Base-by-base conservation (phyloP, 2,113 vertebrate species). In the Isurus oxyrinchus region DNA sequence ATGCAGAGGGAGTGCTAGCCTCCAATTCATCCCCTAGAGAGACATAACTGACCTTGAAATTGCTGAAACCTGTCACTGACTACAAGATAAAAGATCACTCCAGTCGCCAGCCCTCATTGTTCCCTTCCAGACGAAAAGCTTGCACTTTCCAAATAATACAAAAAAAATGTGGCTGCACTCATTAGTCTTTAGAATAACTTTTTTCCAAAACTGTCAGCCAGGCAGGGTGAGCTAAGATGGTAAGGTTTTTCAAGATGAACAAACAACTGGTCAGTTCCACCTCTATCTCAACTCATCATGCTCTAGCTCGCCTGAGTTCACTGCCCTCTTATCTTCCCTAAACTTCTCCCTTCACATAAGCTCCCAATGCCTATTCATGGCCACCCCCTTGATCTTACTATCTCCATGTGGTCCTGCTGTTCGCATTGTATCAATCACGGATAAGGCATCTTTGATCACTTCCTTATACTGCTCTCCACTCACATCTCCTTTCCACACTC, bases 141-240 rank as follows among this genome's bases (percentile, higher is more conserved):
- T 55, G 27, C 7, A 63, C 19, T 67, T 94, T 44, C 61, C 63
- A 66, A 67, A 40, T 40, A 66, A 59, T 57, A 57, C 35, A 81
- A 40, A 84, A 90, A 90, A 44, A 63, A 67, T 66, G 23, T 44
- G 57, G 40, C 19, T 49, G n/a, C n/a, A 16, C 25, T 90, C 61
- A 94, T 49, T 67, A 44, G 31, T 90, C 87, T 90, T 90, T 59
- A 25, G n/a, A 94, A 94, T 94, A 67, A 94, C 61, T 19, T 66
- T 94, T 61, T 66, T 44, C 3, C 49, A 23, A 59, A 44, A 94
- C n/a, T 21, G 19, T 44, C 93, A 94, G 53, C 6, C 84, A 53
- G 14, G 55, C 87, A 90, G 87, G 87, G 35, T 35, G 27, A 31
- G 55, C 53, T 67, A 19, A 57, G 44, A 87, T 49, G 35, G 5